Base-by-base conservation (phyloP, 2,888 invertebrate species). In the Deilephila elpenor region DNA sequence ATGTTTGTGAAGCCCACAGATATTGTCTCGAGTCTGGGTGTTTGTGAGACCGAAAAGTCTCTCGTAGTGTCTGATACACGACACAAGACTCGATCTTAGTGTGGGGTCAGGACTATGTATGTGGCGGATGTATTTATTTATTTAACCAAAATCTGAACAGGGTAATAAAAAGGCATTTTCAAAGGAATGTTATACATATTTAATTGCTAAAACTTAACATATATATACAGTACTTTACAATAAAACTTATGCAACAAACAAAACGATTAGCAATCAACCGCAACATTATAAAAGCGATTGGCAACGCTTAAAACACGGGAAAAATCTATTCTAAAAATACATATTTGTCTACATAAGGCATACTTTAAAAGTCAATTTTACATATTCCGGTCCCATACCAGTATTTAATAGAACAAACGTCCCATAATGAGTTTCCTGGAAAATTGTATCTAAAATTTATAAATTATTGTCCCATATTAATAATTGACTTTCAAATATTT, bases 171-270 rank as follows among this genome's bases (percentile, higher is more conserved):
- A 44, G 19, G 19, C 14, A 44, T n/a, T n/a, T 64, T 34, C 11
- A 44, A 44, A 37, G 64, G 64, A 64, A 64, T 64, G 64, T 64
- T 4, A 37, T 44, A 34, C 44, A 44, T 20, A 64, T 4, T 64
- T 64, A 44, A 64, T 64, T 64, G 20, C 44, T 64, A 64, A 62
- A 62, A 62, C 44, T 44, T 44, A 44, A 44, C 44, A 64, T 64
- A 59, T 59, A 64, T 64, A 37, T 64, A 64, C 64, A 64, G 20
- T 20, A 64, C 37, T 64, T 37, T 64, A 64, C 64, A 44, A 44
- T 14, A 11, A 60, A 60, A 61, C 61, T 61, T 32, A 61, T 14
- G 44, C 44, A 60, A 64, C n/a, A 64, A 37, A 37, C 20, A 59
- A 20, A 64, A 64, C 64, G 64, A 20, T 64, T 14, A 44, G 64